Base-by-base conservation (phyloP, 2,888 invertebrate genomes). In the Mechanitis messenoides region DNA sequence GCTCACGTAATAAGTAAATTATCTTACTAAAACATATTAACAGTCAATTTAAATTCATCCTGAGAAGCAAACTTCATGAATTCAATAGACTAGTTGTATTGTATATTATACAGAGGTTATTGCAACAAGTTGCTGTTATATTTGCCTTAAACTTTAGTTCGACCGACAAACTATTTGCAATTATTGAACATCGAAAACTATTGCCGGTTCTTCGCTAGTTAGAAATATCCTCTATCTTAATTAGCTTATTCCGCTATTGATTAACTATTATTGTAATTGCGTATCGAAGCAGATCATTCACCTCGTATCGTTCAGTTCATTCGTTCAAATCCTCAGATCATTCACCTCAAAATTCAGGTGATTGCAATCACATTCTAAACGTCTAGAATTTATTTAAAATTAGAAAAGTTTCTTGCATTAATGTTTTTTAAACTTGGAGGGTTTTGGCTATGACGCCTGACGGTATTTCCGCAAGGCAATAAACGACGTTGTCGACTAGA, bases 401-500 rank as follows among this genome's bases (percentile, higher is more conserved):
- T 50, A 53, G 56, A 50, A 50, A n/a, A 56, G 33, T 42, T 56
- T 50, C 28, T 35, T 47, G 56, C 58, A 55, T 55, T 69, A 71
- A 71, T 71, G 75, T 72, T 68, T 68, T 67, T 80, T 83, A 81
- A 79, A 84, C 78, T 82, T 83, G 83, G 72, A 69, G 71, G 69
- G 73, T 72, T 70, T 72, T 70, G 74, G 74, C 75, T 74, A 72
- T 71, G 73, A 71, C 73, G 72, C 81, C 80, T 71, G 73, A 71
- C 73, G 72, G 82, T 80, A 81, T 85, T 84, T 67, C 84, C 76
- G 77, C 77, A 79, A 79, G 76, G 80, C 77, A 83, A 83, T 85
- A 87, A 85, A 78, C 79, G 81, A 81, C 75, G 79, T 81, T 83
- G 74, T 83, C 81, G 79, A 75, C 77, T 78, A 87, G 84, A 87